A percentile compares a stretch with the other conserved stretches of the same genome.
Evolutionary conservation across 2,113 vertebrate genomes (phyloP).

Genomic region (Corythaixoides concolor): DNA sequence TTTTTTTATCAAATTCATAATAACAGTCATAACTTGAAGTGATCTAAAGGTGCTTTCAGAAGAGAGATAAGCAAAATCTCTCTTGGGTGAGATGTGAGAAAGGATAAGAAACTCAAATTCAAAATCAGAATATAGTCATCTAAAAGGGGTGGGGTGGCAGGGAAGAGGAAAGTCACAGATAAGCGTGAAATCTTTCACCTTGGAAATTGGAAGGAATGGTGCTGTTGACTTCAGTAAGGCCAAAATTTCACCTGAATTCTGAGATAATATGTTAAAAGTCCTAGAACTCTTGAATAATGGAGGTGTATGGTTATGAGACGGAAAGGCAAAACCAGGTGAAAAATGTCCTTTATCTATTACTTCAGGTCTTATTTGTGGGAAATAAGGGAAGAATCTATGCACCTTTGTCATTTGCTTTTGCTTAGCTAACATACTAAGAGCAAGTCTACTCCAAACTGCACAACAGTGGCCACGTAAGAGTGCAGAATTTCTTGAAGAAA

Average conservation of each 20-base stretch:
- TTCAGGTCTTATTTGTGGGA: neutral
- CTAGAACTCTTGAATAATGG: neutral
- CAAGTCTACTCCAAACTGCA: neutral
- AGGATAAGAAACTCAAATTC: neutral
- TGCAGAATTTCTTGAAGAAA: neutral
- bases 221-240: neutral
- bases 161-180: neutral
- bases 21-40: neutral
- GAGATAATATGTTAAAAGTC: neutral
- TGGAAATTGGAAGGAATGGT: neutral
- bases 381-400: neutral
- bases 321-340: neutral
- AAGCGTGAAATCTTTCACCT: neutral
- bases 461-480: neutral
- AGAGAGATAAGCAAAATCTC: neutral
- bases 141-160: fast-evolving
- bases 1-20: neutral
- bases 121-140: neutral
- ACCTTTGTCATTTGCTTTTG: neutral
- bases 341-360: neutral
- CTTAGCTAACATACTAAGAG: neutral
- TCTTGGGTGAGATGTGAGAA: neutral
- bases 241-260: neutral
- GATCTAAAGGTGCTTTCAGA: neutral
- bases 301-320: neutral